These are phyloP conservation scores for Plumapathes pennacea DNA, from an alignment of 92 coral and sea anemone genomes.

Conservation along the genomic window DNA sequence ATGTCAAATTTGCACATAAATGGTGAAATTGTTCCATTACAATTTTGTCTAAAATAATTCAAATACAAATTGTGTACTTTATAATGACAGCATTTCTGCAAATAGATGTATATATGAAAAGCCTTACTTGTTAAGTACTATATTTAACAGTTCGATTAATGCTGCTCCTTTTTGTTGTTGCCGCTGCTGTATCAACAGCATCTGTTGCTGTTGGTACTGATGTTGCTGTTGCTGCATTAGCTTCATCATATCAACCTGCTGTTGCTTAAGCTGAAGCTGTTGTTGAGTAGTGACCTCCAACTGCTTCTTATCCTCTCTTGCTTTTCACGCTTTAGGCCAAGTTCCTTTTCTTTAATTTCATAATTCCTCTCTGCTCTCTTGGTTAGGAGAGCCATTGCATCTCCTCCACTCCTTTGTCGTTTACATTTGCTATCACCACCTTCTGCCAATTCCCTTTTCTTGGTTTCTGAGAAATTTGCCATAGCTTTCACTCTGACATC, in stretches of 20 bases:
- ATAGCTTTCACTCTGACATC: slow-evolving; percentile 19
- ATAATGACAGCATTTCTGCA: too few species aligned
- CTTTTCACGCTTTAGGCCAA: slow-evolving; percentile 2
- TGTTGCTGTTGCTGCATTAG: slow-evolving; percentile 1
- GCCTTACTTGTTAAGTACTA: too few species aligned
- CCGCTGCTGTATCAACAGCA: slow-evolving; percentile 22
- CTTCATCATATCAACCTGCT: not conserved
- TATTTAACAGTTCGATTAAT: too few species aligned
- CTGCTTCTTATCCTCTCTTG: not conserved
- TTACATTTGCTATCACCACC: not conserved
- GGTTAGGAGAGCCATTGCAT: not conserved
- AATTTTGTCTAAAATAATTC: too few species aligned
- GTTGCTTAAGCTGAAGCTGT: slow-evolving; percentile 7
- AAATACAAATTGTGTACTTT: too few species aligned
- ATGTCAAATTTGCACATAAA: too few species aligned
- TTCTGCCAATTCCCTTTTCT: slow-evolving; percentile 17
- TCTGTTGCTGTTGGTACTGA: slow-evolving; percentile 11
- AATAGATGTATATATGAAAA: too few species aligned
- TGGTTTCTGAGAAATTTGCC: slow-evolving; percentile 11
- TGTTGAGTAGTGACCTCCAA: too few species aligned
- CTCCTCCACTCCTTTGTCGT: slow-evolving; percentile 3
- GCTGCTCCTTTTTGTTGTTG: too few species aligned
- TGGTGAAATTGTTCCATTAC: too few species aligned
- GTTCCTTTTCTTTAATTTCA: not conserved
- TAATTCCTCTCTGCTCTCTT: not conserved